These are phyloP conservation scores for Condylostylus longicornis DNA, from an alignment of 1,140 invertebrate genomes.

Conservation along the genomic window DNA sequence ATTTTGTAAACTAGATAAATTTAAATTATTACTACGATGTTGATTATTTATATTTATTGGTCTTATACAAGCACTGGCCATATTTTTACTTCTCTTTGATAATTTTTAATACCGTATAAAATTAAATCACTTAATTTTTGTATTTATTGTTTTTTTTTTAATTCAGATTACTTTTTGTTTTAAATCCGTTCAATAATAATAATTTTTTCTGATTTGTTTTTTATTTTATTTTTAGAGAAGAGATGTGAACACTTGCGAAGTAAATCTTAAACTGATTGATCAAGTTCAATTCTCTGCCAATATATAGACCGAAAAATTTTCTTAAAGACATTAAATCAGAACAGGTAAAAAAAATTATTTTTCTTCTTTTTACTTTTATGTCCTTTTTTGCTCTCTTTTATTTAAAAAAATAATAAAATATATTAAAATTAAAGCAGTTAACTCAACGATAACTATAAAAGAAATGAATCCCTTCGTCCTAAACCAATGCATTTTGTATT, in stretches of 20 bases:
- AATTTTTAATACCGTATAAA: too few species aligned
- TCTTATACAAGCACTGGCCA: constrained; percentile 28
- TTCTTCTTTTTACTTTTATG: not conserved
- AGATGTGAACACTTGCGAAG: too few species aligned
- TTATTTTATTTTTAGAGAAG: not conserved
- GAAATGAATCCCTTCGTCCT: constrained; percentile 31
- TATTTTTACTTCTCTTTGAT: constrained; percentile 10
- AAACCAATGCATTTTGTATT: constrained; percentile 16
- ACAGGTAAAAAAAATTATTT: too few species aligned
- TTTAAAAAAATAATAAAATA: not conserved
- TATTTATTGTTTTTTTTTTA: constrained; percentile 2
- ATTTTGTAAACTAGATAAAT: too few species aligned
- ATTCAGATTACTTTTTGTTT: too few species aligned
- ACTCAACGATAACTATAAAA: constrained; percentile 30
- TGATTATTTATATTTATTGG: constrained; percentile 14
- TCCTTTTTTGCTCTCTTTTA: constrained; percentile 13
- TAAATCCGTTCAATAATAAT: too few species aligned
- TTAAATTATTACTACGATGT: too few species aligned
- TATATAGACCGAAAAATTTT: too few species aligned
- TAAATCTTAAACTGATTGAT: too few species aligned
- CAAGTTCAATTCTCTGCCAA: too few species aligned
- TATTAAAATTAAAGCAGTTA: constrained; percentile 9
- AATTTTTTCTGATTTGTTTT: constrained; percentile 1
- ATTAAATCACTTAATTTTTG: not conserved
- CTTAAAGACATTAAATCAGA: too few species aligned